A percentile compares a stretch with the other conserved stretches of the same genome.
These are phyloP conservation scores for Nemotelus pantherinus DNA, from an alignment of 2,888 invertebrate genomes.

Conservation along the genomic window DNA sequence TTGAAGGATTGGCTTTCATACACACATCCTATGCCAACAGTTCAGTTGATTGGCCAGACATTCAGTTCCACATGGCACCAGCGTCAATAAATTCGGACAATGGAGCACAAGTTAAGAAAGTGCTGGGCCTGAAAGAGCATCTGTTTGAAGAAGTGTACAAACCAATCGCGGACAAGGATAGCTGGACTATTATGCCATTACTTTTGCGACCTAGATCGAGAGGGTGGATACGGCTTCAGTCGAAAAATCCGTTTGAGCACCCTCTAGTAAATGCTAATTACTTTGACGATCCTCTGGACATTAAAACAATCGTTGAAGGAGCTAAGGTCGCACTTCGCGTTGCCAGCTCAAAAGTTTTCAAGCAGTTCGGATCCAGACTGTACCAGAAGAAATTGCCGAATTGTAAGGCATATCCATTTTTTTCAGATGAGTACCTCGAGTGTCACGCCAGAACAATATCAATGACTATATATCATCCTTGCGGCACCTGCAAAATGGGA, in stretches of 20 bases:
- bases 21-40: conserved; percentile 85
- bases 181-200: conserved; percentile 87
- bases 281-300: conserved; percentile 81
- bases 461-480: conserved; percentile 91
- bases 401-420: conserved; percentile 77
- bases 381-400: conserved; percentile 82
- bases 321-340: conserved; percentile 79
- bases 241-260: conserved; percentile 85
- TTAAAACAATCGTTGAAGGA: conserved; percentile 84
- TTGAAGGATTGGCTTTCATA: conserved; percentile 88
- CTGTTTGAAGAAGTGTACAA: conserved; percentile 82
- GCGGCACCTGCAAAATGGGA: conserved; percentile 91
- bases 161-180: conserved; percentile 78
- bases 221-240: conserved; percentile 79
- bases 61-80: conserved; percentile 93
- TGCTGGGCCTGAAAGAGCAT: conserved; percentile 81
- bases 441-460: conserved; percentile 87
- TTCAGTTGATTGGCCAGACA: conserved; percentile 83
- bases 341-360: conserved; percentile 79
- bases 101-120: conserved; percentile 78
- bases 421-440: conserved; percentile 85
- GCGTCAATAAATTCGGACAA: conserved; percentile 86
- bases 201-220: conserved; percentile 81
- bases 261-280: conserved; percentile 94
- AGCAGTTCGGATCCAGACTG: conserved; percentile 80